phyloP scores from a whole-genome alignment of 2,797 vertebrate species.

The Holocentrus rufus region DNA sequence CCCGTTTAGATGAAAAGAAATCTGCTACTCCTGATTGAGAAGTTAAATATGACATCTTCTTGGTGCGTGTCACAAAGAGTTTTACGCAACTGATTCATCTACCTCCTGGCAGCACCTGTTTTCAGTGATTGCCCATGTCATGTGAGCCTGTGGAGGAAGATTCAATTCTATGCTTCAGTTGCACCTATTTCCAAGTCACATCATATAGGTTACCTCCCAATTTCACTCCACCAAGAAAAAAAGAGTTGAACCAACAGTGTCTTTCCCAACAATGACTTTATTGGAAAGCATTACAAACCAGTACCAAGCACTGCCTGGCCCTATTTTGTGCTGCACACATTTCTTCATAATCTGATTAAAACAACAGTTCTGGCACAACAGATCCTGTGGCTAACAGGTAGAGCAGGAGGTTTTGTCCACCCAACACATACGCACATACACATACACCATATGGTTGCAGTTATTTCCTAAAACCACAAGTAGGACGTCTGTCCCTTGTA shows the following conservation, averaged over 20 bases:
- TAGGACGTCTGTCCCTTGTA: constrained; percentile 16
- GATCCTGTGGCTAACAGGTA: constrained; percentile 27
- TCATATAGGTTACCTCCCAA: background rate
- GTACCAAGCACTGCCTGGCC: constrained; percentile 6
- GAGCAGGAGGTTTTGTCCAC: background rate
- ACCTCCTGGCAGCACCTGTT: no score
- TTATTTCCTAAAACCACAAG: constrained; percentile 33
- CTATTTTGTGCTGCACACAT: constrained; percentile 29
- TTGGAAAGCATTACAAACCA: constrained; percentile 3
- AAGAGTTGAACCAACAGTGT: background rate
- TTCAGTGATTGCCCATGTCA: no score
- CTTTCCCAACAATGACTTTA: background rate
- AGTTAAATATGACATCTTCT: no score
- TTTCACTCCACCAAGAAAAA: background rate
- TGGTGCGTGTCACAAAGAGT: background rate
- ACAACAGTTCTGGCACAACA: background rate
- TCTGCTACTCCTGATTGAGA: no score
- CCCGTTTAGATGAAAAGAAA: no score
- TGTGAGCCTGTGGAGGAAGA: background rate
- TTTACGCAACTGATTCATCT: background rate
- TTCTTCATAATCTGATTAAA: constrained; percentile 9
- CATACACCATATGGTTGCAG: constrained; percentile 16
- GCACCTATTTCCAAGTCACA: background rate
- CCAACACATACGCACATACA: background rate
- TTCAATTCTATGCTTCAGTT: background rate